These are phyloP conservation scores for Agrotis ipsilon DNA, from an alignment of 2,888 invertebrate genomes.

Conservation along the genomic window DNA sequence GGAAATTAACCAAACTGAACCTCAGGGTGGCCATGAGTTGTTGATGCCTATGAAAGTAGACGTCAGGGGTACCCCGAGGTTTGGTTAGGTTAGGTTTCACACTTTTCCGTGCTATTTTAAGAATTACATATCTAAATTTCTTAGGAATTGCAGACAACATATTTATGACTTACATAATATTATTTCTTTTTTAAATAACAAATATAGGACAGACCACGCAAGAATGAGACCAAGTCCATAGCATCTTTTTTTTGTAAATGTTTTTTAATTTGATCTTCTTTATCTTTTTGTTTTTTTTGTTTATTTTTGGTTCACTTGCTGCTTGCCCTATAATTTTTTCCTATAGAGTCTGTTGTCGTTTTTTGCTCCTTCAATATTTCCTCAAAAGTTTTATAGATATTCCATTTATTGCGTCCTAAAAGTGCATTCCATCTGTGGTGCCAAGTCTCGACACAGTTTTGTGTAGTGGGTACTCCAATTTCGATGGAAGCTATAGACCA, in stretches of 20 bases:
- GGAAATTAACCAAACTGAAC: too few relatives aligned
- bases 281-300: not conserved
- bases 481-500: slow-evolving; percentile 7
- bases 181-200: too few relatives aligned
- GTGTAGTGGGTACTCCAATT: not conserved
- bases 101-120: too few relatives aligned
- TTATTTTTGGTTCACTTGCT: not conserved
- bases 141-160: too few relatives aligned
- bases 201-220: too few relatives aligned
- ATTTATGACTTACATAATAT: too few relatives aligned
- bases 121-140: too few relatives aligned
- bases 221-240: too few relatives aligned
- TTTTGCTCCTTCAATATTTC: not conserved
- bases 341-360: not conserved
- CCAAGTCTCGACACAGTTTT: not conserved
- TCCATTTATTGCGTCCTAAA: not conserved
- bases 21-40: too few relatives aligned
- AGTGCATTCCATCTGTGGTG: slow-evolving; percentile 7
- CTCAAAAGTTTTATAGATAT: not conserved
- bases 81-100: too few relatives aligned
- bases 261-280: not conserved
- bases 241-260: not conserved
- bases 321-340: not conserved
- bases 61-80: too few relatives aligned
- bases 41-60: too few relatives aligned